Base-by-base conservation (phyloP, 1,140 invertebrate species). In the Drosophila murphyi region DNA sequence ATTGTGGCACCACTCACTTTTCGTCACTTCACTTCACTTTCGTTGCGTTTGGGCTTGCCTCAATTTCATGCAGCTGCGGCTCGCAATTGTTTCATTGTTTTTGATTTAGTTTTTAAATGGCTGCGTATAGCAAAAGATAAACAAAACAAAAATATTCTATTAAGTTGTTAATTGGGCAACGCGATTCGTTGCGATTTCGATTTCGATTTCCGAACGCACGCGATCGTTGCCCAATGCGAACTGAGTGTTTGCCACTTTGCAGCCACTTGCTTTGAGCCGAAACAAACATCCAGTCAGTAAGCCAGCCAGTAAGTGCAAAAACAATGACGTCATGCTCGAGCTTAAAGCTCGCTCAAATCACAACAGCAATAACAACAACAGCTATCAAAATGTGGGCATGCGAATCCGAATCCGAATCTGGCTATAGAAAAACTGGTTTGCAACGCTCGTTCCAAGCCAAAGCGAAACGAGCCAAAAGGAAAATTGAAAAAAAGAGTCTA, bases 381-480 rank as follows among this genome's bases (percentile, higher is more conserved):
- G 60, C 47, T 37, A 67, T 28, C 56, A 76, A 80, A 83, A 89
- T 88, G 83, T 82, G 85, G 83, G 80, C 75, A 72, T 76, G 80
- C 76, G 65, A 76, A 73, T 73, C 56, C 48, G 63, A 76, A 64
- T 76, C 70, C 72, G 75, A 77, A 85, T 85, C 82, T 85, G 82
- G 74, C 77, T 82, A 67, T 69, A 79, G 63, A 60, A 69, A 88
- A 88, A 88, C 83, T 80, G 83, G 83, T 88, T 88, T 88, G 41
- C 79, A 68, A 32, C 59, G 61, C 56, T 65, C 61, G 56, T 59
- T 72, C 50, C 70, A 72, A 82, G 79, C 76, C 68, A 63, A 70
- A 88, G 79, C 82, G 83, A 88, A 85, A 69, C 76, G 70, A 72
- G 76, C 69, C 76, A 88, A 89, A 88, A 83, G 76, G 80, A 88